These are phyloP conservation scores for Callyntrura guangdongensis DNA, from an alignment of 2,888 invertebrate species.

Conservation along the genomic window DNA sequence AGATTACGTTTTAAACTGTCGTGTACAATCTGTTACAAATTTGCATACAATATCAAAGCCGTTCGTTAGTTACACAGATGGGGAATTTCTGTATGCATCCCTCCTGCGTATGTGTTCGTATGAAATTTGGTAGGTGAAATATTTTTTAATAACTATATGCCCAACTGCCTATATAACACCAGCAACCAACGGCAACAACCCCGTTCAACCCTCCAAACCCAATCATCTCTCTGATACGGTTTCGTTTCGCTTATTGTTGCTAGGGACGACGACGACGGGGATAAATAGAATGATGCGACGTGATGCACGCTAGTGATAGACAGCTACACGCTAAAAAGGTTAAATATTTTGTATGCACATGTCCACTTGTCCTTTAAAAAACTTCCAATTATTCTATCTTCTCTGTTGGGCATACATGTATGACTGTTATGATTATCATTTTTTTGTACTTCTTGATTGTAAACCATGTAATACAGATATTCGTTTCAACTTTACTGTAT, in stretches of 20 bases:
- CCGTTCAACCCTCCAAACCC: not conserved
- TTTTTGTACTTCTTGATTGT: conserved; percentile 39
- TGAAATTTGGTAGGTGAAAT: not conserved
- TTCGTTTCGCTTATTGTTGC: not conserved
- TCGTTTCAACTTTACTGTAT: conserved; percentile 26
- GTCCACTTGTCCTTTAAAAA: conserved; percentile 4
- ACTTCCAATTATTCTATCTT: not conserved
- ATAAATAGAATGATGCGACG: not conserved
- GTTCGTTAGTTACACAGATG: not conserved
- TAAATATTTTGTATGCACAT: not conserved
- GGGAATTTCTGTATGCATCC: not conserved
- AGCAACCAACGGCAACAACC: not conserved
- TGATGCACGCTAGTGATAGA: not conserved
- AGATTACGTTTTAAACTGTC: conserved; percentile 12
- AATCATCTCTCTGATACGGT: conserved; percentile 10
- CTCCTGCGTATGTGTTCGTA: not conserved
- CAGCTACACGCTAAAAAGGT: not conserved
- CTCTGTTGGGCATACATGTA: not conserved
- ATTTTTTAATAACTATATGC: not conserved
- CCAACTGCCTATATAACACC: not conserved
- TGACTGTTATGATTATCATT: conserved; percentile 16
- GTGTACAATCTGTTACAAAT: conserved; percentile 69
- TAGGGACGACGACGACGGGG: not conserved
- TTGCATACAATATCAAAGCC: conserved; percentile 74
- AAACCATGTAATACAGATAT: conserved; percentile 45